Evolutionary conservation across 2,113 vertebrate genomes (phyloP), one percentile per base, ranked within the genome.

Genomic region (Oryzias javanicus): DNA sequence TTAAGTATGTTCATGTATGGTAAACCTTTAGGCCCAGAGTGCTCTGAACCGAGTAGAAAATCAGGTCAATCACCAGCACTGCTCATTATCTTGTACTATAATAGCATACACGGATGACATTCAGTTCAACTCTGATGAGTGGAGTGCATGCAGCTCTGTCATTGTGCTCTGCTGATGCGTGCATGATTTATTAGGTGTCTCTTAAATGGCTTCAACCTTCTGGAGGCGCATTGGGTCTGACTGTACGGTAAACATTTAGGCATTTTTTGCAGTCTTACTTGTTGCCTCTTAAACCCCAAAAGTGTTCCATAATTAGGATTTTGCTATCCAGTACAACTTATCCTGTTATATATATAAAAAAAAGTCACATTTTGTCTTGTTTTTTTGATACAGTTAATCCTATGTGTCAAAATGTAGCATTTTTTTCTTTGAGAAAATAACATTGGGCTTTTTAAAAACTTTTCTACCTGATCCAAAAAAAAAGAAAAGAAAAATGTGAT

Each of bases 41-140:
- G 64, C 74, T 78, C 56, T 64, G 51, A 48, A 48, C 61, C 62
- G 72, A 55, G 44, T 40, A 4, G 18, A 5, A 70, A 78, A 83
- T 55, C 69, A 74, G 80, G 83, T 87, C 72, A 85, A 82, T 85
- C 59, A 61, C 78, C 67, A 79, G 70, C 67, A 50, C 55, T 54
- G 56, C 55, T 83, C 65, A 69, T 75, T 80, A 66, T 78, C 42
- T 25, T 16, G 47, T 42, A 56, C 48, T 29, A 24, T 76, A 69
- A 79, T 69, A 40, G 71, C 58, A 74, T 61, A 70, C 56, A 62
- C 16, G 60, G 49, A 45, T 65, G 69, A 56, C 55, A 75, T 76
- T 72, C 76, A 81, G 69, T 61, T 68, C 59, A 71, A 29, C 69
- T 60, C 17, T 24, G 18, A 55, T 58, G 59, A 51, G 16, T 20